Conservation (phyloP, 2,113 vertebrate species). For the Mobula hypostoma region DNA sequence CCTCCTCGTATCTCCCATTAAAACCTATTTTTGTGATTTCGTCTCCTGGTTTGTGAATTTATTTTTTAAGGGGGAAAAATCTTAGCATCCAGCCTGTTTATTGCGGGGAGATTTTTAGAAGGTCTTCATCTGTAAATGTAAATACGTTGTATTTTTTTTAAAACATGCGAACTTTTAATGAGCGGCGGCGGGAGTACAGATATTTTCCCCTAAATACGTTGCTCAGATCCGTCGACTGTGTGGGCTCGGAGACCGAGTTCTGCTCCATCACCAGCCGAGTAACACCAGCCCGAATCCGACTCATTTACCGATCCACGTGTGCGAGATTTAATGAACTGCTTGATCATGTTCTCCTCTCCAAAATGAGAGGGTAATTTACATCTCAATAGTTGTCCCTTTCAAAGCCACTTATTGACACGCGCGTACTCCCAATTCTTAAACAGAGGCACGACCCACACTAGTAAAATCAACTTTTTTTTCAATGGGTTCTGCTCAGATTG, state of each 20-base stretch:
- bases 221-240: neutral
- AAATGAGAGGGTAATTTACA: neutral
- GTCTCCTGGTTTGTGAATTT: slow-evolving; percentile 11
- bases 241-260: neutral
- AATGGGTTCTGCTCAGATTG: neutral
- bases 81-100: neutral
- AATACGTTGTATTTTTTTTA: too few relatives aligned
- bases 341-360: neutral
- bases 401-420: neutral
- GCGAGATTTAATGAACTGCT: neutral
- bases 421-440: neutral
- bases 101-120: neutral
- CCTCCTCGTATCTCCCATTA: slow-evolving; percentile 8
- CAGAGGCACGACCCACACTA: neutral
- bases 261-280: neutral
- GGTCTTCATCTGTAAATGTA: too few relatives aligned
- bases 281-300: neutral
- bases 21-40: slow-evolving; percentile 36
- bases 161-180: too few relatives aligned
- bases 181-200: too few relatives aligned
- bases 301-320: neutral
- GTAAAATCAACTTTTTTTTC: neutral
- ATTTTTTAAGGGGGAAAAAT: neutral
- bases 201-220: too few relatives aligned
- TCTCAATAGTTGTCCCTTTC: neutral